Evolutionary conservation across 2,113 vertebrate species (phyloP).

Genomic region (Anseranas semipalmata): DNA sequence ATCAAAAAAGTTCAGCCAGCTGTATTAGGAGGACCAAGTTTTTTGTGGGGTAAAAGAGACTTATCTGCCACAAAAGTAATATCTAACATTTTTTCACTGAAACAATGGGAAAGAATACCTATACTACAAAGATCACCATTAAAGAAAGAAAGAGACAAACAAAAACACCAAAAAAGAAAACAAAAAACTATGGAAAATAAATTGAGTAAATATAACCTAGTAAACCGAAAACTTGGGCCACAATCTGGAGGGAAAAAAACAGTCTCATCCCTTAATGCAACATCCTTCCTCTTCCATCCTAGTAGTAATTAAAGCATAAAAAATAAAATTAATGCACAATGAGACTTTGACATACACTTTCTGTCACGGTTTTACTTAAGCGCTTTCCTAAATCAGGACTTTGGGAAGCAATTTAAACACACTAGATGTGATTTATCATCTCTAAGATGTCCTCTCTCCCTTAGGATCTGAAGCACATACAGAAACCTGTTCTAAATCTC

Average conservation of each 20-base stretch:
- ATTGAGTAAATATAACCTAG: neutral
- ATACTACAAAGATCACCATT: neutral
- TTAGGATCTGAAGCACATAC: neutral
- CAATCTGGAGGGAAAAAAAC: neutral
- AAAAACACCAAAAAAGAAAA: neutral
- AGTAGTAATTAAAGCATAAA: neutral
- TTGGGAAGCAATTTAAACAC: neutral
- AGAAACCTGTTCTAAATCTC: neutral
- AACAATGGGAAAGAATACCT: neutral
- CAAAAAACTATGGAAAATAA: neutral
- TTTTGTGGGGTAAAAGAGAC: neutral
- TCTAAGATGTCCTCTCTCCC: neutral
- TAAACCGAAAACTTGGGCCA: neutral
- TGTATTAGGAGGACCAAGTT: fast-evolving
- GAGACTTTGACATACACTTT: neutral
- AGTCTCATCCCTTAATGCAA: neutral
- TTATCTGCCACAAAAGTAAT: neutral
- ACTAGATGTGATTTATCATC: neutral
- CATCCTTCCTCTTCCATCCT: neutral
- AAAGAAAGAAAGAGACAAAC: neutral
- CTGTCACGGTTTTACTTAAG: neutral
- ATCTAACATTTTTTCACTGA: neutral
- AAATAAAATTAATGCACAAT: neutral
- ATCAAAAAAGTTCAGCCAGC: neutral
- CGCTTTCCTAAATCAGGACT: neutral